Evolutionary conservation across 2,888 invertebrate species (phyloP).

Genomic region (Oscheius sp.): DNA sequence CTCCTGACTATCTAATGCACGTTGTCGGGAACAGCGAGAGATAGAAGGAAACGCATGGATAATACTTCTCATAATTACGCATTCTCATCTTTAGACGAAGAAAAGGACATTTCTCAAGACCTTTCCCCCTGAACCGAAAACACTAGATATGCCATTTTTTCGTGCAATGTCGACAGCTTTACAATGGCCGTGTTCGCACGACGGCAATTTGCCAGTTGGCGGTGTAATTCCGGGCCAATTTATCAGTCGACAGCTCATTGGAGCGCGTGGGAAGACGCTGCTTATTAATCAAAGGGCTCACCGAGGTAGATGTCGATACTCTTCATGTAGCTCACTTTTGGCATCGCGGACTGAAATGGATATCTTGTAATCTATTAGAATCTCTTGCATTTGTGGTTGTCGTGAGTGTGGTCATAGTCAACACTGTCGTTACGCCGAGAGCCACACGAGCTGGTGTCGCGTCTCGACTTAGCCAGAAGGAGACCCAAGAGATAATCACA

Average conservation of each 20-base stretch:
- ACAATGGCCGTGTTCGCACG: constrained; percentile 31
- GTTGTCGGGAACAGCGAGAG: background rate
- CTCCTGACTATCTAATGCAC: background rate
- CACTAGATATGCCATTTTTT: background rate
- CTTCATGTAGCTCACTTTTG: constrained; percentile 96
- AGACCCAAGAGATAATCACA: constrained; percentile 40
- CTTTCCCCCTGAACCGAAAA: background rate
- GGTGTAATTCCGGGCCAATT: constrained; percentile 32
- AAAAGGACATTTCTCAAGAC: background rate
- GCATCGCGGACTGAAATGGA: constrained; percentile 78
- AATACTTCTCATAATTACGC: background rate
- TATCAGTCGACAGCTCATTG: constrained; percentile 35
- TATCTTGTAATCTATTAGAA: background rate
- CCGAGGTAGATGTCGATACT: constrained; percentile 84
- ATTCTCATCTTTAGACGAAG: background rate
- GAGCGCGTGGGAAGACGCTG: constrained; percentile 22
- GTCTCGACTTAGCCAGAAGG: constrained; percentile 64
- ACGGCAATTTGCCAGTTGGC: constrained; percentile 34
- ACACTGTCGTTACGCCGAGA: constrained; percentile 67
- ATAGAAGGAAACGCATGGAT: too few species aligned
- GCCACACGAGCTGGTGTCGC: constrained; percentile 67
- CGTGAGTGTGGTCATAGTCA: constrained; percentile 81
- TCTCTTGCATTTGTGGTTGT: constrained; percentile 79
- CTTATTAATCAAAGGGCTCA: constrained; percentile 37
- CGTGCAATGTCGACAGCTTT: background rate